A percentile compares a stretch with the other conserved stretches of the same genome.
phyloP scores from a whole-genome alignment of 92 coral and sea anemone genomes.

The Phenganax marumi region DNA sequence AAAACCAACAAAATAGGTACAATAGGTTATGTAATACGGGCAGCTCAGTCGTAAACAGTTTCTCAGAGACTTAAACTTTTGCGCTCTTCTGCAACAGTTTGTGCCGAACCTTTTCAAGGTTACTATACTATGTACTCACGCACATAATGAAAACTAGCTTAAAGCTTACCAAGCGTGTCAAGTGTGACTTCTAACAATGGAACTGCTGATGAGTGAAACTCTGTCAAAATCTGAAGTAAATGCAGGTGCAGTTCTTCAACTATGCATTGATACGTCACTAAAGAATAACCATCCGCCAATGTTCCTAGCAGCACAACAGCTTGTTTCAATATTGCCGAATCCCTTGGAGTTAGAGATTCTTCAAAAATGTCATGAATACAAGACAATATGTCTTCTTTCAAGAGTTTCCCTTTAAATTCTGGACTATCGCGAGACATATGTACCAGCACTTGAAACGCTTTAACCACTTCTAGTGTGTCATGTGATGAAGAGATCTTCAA shows the following conservation, averaged over 20 bases:
- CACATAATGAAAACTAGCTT: too few relatives aligned
- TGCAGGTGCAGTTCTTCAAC: slow-evolving; percentile 63
- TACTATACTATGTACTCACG: too few relatives aligned
- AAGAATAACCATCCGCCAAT: slow-evolving; percentile 72
- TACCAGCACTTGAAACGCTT: slow-evolving; percentile 48
- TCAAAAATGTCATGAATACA: slow-evolving; percentile 47
- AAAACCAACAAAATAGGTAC: not conserved
- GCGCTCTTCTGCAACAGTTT: too few relatives aligned
- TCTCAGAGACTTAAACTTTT: too few relatives aligned
- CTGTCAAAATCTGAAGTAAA: slow-evolving; percentile 60
- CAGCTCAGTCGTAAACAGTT: too few relatives aligned
- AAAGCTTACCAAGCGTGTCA: slow-evolving; percentile 78
- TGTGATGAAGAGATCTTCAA: slow-evolving; percentile 2
- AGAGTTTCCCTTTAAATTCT: slow-evolving; percentile 58
- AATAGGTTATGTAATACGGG: not conserved
- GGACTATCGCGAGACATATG: slow-evolving; percentile 59
- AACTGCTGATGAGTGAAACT: slow-evolving; percentile 30
- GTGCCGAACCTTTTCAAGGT: too few relatives aligned
- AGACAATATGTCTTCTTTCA: slow-evolving; percentile 65
- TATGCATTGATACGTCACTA: slow-evolving; percentile 81
- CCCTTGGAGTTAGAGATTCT: slow-evolving; percentile 41
- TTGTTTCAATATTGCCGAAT: slow-evolving; percentile 67
- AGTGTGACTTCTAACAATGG: slow-evolving; percentile 76
- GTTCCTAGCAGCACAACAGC: slow-evolving; percentile 80
- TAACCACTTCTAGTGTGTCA: slow-evolving; percentile 34